phyloP scores from a whole-genome alignment of 1,140 invertebrate genomes.

The Drosophila ironensis region DNA sequence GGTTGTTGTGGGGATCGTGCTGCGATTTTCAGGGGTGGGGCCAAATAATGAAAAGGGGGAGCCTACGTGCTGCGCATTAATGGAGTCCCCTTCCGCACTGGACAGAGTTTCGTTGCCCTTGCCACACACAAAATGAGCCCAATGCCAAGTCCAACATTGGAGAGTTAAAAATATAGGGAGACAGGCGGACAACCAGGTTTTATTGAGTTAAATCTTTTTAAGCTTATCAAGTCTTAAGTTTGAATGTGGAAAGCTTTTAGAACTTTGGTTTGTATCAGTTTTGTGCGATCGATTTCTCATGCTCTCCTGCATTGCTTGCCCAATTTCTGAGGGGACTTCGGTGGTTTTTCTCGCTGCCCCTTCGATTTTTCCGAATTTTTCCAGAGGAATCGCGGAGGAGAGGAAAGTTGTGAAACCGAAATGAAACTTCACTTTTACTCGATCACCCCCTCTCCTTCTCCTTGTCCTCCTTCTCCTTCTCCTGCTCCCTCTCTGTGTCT shows the following conservation, averaged over 20 bases:
- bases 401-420: constrained; percentile 54
- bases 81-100: constrained; percentile 8
- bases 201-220: too few relatives aligned
- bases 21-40: constrained; percentile 13
- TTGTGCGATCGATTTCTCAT: too few relatives aligned
- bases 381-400: constrained; percentile 20
- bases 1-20: constrained; percentile 51
- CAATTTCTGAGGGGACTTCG: too few relatives aligned
- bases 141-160: constrained; percentile 47
- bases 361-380: constrained; percentile 1
- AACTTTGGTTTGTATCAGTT: too few relatives aligned
- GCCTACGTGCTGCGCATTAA: constrained; percentile 65
- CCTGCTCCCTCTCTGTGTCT: neutral
- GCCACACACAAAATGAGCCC: constrained; percentile 50
- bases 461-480: neutral
- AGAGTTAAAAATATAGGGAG: neutral
- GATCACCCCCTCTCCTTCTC: neutral
- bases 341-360: neutral
- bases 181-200: too few relatives aligned
- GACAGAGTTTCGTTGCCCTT: constrained; percentile 14
- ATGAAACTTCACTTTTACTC: constrained; percentile 70
- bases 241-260: too few relatives aligned
- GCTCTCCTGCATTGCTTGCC: too few relatives aligned
- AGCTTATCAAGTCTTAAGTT: too few relatives aligned
- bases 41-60: neutral